phyloP scores from a whole-genome alignment of 2,797 vertebrate genomes.

The Fratercula arctica region DNA sequence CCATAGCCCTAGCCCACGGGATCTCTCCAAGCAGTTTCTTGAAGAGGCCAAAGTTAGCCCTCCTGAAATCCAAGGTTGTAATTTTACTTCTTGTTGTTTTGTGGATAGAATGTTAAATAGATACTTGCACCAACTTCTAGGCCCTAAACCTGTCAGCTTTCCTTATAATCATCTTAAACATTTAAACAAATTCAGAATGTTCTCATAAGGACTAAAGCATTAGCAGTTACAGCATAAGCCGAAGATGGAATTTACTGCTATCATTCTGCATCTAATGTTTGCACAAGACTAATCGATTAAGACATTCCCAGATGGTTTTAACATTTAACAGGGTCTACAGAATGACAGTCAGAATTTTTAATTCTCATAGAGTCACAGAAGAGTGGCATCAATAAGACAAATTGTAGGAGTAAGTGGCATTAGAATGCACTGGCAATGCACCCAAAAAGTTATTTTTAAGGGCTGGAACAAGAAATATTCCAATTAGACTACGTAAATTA shows the following conservation, averaged over 20 bases:
- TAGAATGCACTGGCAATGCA: not conserved
- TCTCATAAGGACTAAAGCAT: not conserved
- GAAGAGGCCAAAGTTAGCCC: too few relatives aligned
- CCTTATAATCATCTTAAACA: not conserved
- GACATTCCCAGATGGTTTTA: conserved; percentile 24
- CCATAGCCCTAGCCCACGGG: too few relatives aligned
- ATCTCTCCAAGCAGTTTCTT: too few relatives aligned
- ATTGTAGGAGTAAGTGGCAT: not conserved
- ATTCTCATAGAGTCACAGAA: not conserved
- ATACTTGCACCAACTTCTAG: not conserved
- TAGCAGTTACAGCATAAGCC: not conserved
- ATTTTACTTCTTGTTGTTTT: too few relatives aligned
- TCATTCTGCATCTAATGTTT: not conserved
- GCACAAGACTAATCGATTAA: not conserved
- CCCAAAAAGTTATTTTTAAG: conserved; percentile 35
- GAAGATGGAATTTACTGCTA: not conserved
- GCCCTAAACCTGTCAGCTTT: not conserved
- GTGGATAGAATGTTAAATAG: not conserved
- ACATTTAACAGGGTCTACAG: conserved; percentile 1
- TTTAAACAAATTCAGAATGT: not conserved
- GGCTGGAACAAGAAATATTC: not conserved
- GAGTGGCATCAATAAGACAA: conserved; percentile 15
- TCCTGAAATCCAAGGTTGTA: too few relatives aligned
- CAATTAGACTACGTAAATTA: conserved; percentile 6
- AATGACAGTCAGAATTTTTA: conserved; percentile 24